Evolutionary conservation across 2,888 invertebrate species (phyloP).

Genomic region (Palloptera scutellata): DNA sequence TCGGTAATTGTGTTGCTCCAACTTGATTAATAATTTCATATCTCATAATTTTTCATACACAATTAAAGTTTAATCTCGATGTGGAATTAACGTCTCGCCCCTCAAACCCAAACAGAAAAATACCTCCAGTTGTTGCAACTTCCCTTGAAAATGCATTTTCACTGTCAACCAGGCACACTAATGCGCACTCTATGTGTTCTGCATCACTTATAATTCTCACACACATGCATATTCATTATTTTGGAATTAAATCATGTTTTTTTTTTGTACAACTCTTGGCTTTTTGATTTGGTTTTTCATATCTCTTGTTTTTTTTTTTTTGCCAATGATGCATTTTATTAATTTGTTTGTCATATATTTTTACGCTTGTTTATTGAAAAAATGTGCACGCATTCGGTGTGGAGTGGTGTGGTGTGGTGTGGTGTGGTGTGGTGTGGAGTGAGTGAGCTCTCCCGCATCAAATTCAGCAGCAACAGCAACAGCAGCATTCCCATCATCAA

Average conservation of each 20-base stretch:
- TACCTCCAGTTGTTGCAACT: no score
- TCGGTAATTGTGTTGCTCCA: no score
- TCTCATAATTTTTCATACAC: no score
- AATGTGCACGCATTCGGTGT: conserved; percentile 44
- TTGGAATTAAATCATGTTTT: neutral
- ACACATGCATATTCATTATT: neutral
- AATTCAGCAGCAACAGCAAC: neutral
- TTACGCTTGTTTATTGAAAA: conserved; percentile 56
- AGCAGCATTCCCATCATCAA: neutral
- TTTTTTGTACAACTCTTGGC: neutral
- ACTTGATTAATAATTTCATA: no score
- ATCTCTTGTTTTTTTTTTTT: conserved; percentile 34
- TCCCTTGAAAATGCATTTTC: no score
- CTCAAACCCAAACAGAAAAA: no score
- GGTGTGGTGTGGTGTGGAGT: conserved; percentile 31
- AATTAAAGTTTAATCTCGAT: no score
- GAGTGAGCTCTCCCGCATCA: conserved; percentile 12
- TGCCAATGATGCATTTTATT: conserved; percentile 48
- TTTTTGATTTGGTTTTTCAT: neutral
- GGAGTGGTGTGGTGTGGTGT: conserved; percentile 21
- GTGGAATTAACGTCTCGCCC: no score
- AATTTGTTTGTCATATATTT: conserved; percentile 58
- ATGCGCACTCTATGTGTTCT: no score
- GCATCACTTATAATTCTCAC: neutral
- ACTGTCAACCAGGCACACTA: no score